phyloP scores from a whole-genome alignment of 2,113 vertebrate genomes.

The Tylochromis polylepis region DNA sequence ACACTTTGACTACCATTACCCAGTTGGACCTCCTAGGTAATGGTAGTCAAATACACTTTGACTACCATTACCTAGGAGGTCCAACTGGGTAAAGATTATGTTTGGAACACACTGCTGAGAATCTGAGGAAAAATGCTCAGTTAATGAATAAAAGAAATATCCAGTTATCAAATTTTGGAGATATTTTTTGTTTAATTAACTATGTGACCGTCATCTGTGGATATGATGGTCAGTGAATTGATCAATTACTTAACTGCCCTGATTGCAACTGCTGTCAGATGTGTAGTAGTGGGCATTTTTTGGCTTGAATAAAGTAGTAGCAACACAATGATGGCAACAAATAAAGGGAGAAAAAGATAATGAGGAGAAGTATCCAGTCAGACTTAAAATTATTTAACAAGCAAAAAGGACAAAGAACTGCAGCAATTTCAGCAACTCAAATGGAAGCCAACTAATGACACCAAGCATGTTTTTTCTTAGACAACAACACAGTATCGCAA shows the following conservation, averaged over 20 bases:
- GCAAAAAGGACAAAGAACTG: background rate
- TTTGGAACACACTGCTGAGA: background rate
- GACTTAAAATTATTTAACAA: background rate
- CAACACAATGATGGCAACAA: background rate
- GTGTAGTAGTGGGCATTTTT: background rate
- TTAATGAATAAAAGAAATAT: background rate
- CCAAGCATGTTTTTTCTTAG: background rate
- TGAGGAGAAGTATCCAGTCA: background rate
- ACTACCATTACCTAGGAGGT: background rate
- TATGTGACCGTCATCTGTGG: background rate
- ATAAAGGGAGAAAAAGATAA: background rate
- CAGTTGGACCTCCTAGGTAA: too few relatives aligned
- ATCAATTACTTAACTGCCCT: background rate
- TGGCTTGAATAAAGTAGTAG: background rate
- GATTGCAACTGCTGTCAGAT: background rate
- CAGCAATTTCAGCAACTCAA: background rate
- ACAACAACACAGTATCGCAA: background rate
- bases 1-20: too few relatives aligned
- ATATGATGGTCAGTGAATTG: background rate
- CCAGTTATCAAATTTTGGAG: background rate
- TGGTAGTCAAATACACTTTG: background rate
- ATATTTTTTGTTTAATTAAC: background rate
- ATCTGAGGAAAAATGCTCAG: background rate
- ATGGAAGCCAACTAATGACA: background rate
- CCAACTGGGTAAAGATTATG: background rate